Base-by-base conservation (phyloP, 2,888 invertebrate species). In the Nemotelus pantherinus region DNA sequence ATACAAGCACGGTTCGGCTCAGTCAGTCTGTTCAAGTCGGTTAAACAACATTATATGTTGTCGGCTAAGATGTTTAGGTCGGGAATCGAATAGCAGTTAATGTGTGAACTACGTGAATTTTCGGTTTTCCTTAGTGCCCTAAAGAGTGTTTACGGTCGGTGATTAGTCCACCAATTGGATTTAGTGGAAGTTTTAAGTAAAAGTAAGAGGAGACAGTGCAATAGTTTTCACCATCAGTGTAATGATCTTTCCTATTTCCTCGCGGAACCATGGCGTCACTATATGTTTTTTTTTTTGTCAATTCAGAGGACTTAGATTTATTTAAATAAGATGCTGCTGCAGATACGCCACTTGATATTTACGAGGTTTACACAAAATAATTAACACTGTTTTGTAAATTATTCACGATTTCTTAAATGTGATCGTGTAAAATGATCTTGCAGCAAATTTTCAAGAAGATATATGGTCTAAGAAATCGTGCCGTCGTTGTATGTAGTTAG, bases 21-120 rank as follows among this genome's bases (percentile, higher is more conserved):
- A 55, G 55, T 55, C 70, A 55, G 70, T 70, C 70, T 55, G 70
- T 55, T 25, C 55, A 53, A 3, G 55, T 70, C 70, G 70, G 70
- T 39, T 70, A 10, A 50, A 47, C 9, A 55, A 47, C 55, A 70
- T 7, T 70, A n/a, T 43, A 50, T 70, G 9, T 25, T 70, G 55
- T 53, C 55, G 70, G 55, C 41, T 25, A 25, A 25, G 70, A 43
- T 55, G 50, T 41, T 70, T 70, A 55, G 3, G 9, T 47, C 65
- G 6, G 45, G 25, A 45, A 65, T 70, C 70, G 55, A 55, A 50
- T 70, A 70, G n/a, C 7, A 53, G 41, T 7, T n/a, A 64, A 7
- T 65, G 3, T 44, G 6, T 53, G 53, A 7, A 10, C 10, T 53
- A 53, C 10, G 47, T 7, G 10, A 7, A 25, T 7, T 65, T 10